These are phyloP conservation scores for Diogma glabrata DNA, from an alignment of 2,888 invertebrate species.

Conservation along the genomic window DNA sequence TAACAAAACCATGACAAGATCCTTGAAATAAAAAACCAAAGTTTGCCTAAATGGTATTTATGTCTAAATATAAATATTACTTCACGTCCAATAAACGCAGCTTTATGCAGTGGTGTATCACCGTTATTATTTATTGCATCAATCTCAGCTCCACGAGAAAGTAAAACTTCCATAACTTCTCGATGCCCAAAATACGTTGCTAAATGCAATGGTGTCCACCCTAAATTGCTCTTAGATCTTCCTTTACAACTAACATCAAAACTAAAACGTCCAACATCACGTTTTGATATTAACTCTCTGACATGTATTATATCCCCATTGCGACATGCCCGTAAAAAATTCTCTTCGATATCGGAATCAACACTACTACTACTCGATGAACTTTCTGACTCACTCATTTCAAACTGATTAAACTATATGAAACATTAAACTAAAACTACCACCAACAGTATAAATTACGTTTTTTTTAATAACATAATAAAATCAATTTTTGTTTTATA, in stretches of 20 bases:
- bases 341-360: slow-evolving; percentile 41
- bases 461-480: no score
- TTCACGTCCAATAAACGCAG: slow-evolving; percentile 56
- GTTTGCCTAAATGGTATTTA: not conserved
- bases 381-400: slow-evolving; percentile 9
- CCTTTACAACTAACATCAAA: slow-evolving; percentile 55
- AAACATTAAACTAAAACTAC: no score
- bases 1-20: slow-evolving; percentile 47
- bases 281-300: slow-evolving; percentile 41
- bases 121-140: slow-evolving; percentile 52
- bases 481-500: no score
- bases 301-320: slow-evolving; percentile 48
- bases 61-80: no score
- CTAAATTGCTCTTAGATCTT: slow-evolving; percentile 49
- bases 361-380: slow-evolving; percentile 7
- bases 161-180: slow-evolving; percentile 43
- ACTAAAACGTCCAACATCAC: slow-evolving; percentile 39
- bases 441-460: no score
- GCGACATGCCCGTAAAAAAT: slow-evolving; percentile 47
- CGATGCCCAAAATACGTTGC: slow-evolving; percentile 56
- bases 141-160: slow-evolving; percentile 45
- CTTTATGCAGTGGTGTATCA: slow-evolving; percentile 54
- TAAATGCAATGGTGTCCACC: slow-evolving; percentile 57
- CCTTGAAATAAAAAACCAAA: slow-evolving; percentile 40
- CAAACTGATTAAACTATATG: no score